Percentiles rank a stretch among this genome's conserved stretches.
Conservation (phyloP, 2,797 vertebrate genomes). For the Ceryle rudis region DNA sequence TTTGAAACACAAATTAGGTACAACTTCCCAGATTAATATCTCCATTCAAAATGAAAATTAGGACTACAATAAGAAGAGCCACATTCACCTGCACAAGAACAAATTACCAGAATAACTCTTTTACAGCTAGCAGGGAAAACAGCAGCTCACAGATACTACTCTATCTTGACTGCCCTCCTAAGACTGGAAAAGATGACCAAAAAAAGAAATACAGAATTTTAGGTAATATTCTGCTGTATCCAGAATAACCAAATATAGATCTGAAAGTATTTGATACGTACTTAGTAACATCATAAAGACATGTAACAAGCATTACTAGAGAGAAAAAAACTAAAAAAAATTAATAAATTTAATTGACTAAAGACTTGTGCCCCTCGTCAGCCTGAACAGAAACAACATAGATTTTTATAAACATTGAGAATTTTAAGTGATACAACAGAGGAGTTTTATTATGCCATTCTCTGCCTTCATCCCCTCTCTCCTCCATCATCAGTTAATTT, state of each 20-base stretch:
- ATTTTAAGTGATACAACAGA: background rate
- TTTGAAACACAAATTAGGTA: background rate
- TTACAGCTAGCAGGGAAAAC: background rate
- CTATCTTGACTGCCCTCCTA: background rate
- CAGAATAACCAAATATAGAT: background rate
- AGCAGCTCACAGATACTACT: background rate
- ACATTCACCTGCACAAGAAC: background rate
- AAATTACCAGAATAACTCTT: background rate
- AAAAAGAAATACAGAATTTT: background rate
- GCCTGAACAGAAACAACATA: background rate
- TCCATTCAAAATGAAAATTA: constrained; percentile 20
- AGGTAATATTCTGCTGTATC: background rate
- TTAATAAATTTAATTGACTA: background rate
- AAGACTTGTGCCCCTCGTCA: background rate
- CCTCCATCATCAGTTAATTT: background rate
- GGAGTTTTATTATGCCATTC: background rate
- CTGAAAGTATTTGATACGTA: background rate
- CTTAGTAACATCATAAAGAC: background rate
- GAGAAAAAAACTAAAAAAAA: background rate
- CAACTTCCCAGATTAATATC: background rate
- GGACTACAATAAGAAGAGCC: background rate
- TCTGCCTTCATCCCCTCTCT: background rate
- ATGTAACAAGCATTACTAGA: background rate
- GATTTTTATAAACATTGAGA: background rate
- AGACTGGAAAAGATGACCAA: background rate